A percentile compares a stretch with the other conserved stretches of the same genome.
phyloP scores from a whole-genome alignment of 2,888 invertebrate species.

The Pardosa pseudoannulata region DNA sequence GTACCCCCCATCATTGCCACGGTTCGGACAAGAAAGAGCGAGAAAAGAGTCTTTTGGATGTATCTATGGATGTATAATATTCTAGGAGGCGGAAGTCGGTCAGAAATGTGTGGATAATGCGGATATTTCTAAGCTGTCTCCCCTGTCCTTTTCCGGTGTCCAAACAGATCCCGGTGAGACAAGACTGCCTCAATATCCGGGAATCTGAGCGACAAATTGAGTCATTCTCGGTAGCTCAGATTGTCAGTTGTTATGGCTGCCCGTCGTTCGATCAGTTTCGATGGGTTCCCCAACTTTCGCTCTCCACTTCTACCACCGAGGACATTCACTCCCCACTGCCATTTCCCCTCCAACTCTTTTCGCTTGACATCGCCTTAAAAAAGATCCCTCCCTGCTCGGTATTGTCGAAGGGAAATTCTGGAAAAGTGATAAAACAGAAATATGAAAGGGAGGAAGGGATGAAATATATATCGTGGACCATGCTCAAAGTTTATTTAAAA shows the following conservation, averaged over 20 bases:
- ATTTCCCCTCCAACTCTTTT: slow-evolving; percentile 11
- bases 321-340: neutral
- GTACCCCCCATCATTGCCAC: neutral
- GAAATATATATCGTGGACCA: too few species aligned
- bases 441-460: neutral
- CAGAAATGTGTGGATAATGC: slow-evolving; percentile 18
- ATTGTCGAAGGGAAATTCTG: neutral
- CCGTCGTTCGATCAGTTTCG: neutral
- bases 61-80: neutral
- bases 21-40: neutral
- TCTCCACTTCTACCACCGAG: neutral
- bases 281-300: neutral
- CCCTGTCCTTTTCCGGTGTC: slow-evolving; percentile 61
- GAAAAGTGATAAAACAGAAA: neutral
- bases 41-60: neutral
- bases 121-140: slow-evolving; percentile 40
- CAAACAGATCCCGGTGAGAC: slow-evolving; percentile 51
- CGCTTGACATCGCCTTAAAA: neutral
- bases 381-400: neutral
- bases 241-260: slow-evolving; percentile 45
- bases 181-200: slow-evolving; percentile 66
- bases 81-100: neutral
- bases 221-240: slow-evolving; percentile 44
- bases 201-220: slow-evolving; percentile 66
- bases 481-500: too few species aligned